phyloP scores from a whole-genome alignment of 2,797 vertebrate genomes.

The Eidolon dupreanum region DNA sequence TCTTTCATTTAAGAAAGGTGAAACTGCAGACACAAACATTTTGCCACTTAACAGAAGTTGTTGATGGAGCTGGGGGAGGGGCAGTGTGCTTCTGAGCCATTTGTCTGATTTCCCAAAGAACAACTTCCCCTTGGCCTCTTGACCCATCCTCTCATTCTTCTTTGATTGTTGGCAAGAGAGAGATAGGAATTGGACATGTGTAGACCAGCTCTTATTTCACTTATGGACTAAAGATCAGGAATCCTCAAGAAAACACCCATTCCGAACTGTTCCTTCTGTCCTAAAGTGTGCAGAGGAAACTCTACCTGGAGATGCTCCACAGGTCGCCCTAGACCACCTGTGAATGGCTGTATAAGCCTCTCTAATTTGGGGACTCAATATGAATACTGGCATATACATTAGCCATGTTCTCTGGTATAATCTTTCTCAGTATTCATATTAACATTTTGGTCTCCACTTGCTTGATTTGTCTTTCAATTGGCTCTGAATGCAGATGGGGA shows the following conservation, averaged over 20 bases:
- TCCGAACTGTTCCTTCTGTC: not conserved
- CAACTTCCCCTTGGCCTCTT: not conserved
- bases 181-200: not conserved
- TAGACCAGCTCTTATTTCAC: not conserved
- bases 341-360: not conserved
- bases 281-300: not conserved
- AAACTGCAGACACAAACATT: not conserved
- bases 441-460: not conserved
- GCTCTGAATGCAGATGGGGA: not conserved
- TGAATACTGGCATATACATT: not conserved
- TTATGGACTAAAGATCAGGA: not conserved
- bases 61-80: fast-evolving
- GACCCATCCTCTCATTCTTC: not conserved
- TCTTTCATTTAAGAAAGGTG: not conserved
- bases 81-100: not conserved
- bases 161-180: no score
- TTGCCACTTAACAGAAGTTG: not conserved
- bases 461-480: not conserved
- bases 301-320: fast-evolving
- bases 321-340: not conserved
- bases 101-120: not conserved
- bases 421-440: not conserved
- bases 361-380: not conserved
- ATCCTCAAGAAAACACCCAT: not conserved
- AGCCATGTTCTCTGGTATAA: not conserved